phyloP scores from a whole-genome alignment of 2,888 invertebrate genomes.

The Dexiosoma caninum region DNA sequence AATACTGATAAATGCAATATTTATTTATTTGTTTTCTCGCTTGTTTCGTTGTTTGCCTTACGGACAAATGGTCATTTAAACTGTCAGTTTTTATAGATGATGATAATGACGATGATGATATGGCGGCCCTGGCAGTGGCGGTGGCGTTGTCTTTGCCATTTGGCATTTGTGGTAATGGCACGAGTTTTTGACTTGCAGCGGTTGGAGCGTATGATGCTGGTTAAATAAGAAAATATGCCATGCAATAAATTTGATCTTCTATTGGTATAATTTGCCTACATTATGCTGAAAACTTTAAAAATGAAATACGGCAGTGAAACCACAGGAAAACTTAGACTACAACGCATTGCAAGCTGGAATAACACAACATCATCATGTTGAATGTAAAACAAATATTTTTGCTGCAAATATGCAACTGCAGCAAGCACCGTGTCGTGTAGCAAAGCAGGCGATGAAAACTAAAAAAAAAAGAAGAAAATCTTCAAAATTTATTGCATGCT shows the following conservation, averaged over 20 bases:
- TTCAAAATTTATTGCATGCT: neutral
- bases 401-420: neutral
- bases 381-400: neutral
- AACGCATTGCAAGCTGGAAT: neutral
- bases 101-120: neutral
- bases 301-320: neutral
- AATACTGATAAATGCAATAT: conserved; percentile 25
- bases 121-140: no score
- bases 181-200: conserved; percentile 1
- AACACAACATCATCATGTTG: neutral
- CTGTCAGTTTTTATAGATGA: conserved; percentile 40
- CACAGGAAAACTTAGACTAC: conserved; percentile 19
- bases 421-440: neutral
- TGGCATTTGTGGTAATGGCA: neutral
- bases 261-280: conserved; percentile 60
- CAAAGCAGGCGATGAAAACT: neutral
- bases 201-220: conserved; percentile 15
- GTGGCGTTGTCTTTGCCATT: no score
- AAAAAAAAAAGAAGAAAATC: neutral
- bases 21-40: conserved; percentile 25
- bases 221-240: conserved; percentile 48
- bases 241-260: conserved; percentile 48
- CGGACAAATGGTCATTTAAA: conserved; percentile 50
- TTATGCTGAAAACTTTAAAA: conserved; percentile 25
- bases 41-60: conserved; percentile 19